Conservation (phyloP, 2,888 invertebrate genomes). For the Ceraclea dissimilis region DNA sequence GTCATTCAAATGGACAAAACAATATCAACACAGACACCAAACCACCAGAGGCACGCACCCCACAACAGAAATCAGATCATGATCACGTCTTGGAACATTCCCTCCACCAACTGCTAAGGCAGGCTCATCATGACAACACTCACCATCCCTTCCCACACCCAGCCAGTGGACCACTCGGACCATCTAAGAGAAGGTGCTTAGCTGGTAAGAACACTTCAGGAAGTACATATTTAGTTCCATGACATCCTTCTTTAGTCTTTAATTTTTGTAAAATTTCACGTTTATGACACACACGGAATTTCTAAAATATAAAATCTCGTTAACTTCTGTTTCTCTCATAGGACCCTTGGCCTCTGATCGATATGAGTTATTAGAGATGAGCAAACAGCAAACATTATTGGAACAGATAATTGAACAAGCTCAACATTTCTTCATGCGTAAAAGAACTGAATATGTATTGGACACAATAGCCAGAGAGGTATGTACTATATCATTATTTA, state of each 20-base stretch:
- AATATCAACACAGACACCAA: conserved; percentile 37
- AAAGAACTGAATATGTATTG: conserved; percentile 85
- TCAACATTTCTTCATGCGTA: conserved; percentile 88
- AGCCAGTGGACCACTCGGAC: conserved; percentile 86
- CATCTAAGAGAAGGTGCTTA: conserved; percentile 82
- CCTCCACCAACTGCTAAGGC: conserved; percentile 84
- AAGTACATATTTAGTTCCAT: not conserved
- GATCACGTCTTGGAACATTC: conserved; percentile 97
- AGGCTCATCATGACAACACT: conserved; percentile 87
- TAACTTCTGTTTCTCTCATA: conserved; percentile 29
- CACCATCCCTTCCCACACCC: conserved; percentile 95
- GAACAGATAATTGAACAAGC: conserved; percentile 96
- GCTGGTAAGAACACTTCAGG: too few relatives aligned
- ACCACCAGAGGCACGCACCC: conserved; percentile 38
- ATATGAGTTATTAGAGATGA: conserved; percentile 81
- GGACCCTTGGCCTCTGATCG: conserved; percentile 85
- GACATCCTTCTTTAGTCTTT: not conserved
- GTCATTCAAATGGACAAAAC: conserved; percentile 64
- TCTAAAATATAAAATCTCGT: not conserved
- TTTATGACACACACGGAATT: not conserved
- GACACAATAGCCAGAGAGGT: conserved; percentile 86
- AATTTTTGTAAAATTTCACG: not conserved
- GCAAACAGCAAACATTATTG: conserved; percentile 82
- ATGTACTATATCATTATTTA: too few relatives aligned
- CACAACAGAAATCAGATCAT: conserved; percentile 59